These are phyloP conservation scores for Cataglyphis rosenhaueri DNA, from an alignment of 2,888 invertebrate species.

Conservation along the genomic window DNA sequence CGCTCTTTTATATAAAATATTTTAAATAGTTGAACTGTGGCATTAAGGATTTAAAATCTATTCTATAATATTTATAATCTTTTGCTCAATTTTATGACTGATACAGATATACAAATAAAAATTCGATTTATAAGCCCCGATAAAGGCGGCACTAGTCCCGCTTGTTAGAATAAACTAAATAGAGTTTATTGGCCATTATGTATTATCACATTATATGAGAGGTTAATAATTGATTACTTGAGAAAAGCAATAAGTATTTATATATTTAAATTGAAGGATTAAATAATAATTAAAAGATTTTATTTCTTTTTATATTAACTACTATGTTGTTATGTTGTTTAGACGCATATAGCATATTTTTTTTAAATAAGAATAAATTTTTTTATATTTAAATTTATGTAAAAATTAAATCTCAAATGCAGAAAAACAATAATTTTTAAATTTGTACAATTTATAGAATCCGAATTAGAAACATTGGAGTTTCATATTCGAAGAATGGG, in stretches of 20 bases:
- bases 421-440: background rate
- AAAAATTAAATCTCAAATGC: background rate
- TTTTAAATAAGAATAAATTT: background rate
- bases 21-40: slow-evolving; percentile 20
- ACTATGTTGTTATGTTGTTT: background rate
- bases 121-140: slow-evolving; percentile 51
- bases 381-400: background rate
- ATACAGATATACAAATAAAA: slow-evolving; percentile 53
- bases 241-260: background rate
- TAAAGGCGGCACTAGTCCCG: slow-evolving; percentile 45
- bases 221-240: background rate
- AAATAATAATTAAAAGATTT: too few species aligned
- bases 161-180: slow-evolving; percentile 50
- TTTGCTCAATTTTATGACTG: slow-evolving; percentile 70
- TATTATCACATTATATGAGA: background rate
- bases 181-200: slow-evolving; percentile 44
- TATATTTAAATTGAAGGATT: background rate
- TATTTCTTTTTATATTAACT: background rate
- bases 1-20: slow-evolving; percentile 61
- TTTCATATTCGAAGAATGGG: background rate
- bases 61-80: slow-evolving; percentile 34
- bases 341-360: background rate
- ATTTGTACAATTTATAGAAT: too few species aligned
- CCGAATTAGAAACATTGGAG: background rate
- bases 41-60: slow-evolving; percentile 54